Conservation (phyloP, 1,140 invertebrate species). For the Pseudomyrmex gracilis region DNA sequence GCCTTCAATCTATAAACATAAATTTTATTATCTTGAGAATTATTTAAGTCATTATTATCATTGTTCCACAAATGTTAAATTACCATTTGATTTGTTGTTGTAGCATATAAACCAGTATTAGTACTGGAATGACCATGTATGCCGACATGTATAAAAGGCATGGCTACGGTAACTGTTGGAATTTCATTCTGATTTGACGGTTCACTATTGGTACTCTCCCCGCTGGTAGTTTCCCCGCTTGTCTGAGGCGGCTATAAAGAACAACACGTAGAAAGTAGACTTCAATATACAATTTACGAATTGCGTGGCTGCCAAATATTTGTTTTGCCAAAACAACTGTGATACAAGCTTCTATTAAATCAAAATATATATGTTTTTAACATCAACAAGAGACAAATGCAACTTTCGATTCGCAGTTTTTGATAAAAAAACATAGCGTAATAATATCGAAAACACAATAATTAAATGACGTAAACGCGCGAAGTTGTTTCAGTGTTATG, state of each 20-base stretch:
- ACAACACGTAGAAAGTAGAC: background rate
- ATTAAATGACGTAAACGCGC: background rate
- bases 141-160: conserved; percentile 71
- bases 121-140: conserved; percentile 70
- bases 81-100: conserved; percentile 65
- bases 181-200: conserved; percentile 64
- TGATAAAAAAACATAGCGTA: background rate
- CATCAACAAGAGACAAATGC: background rate
- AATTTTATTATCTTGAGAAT: conserved; percentile 10
- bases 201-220: conserved; percentile 50
- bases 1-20: conserved; percentile 59
- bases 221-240: conserved; percentile 27
- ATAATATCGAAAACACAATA: background rate
- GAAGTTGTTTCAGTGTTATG: background rate
- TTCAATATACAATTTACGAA: background rate
- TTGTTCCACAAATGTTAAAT: background rate
- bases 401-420: background rate
- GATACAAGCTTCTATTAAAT: background rate
- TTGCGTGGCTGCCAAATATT: background rate
- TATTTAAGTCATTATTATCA: background rate
- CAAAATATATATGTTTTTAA: background rate
- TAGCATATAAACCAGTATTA: conserved; percentile 58
- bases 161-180: conserved; percentile 72
- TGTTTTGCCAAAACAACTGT: background rate
- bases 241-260: conserved; percentile 60